These are phyloP conservation scores for Tupaia chinensis DNA, from an alignment of 2,113 vertebrate species.

Conservation along the genomic window DNA sequence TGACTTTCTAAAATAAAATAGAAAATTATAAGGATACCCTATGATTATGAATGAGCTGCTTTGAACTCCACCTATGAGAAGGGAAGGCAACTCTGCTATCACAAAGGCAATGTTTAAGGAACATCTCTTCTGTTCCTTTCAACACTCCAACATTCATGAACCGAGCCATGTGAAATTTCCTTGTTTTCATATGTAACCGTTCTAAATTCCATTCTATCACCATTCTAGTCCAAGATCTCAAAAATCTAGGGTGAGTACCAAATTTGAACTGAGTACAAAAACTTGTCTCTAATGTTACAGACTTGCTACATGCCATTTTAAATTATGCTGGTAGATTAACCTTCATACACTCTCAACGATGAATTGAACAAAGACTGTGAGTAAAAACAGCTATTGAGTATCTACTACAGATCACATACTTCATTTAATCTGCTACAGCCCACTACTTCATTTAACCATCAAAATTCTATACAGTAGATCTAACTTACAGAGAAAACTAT, in stretches of 20 bases:
- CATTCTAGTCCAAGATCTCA: not conserved
- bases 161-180: not conserved
- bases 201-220: not conserved
- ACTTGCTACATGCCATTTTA: not conserved
- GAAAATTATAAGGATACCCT: not conserved
- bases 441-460: not conserved
- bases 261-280: not conserved
- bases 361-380: not conserved
- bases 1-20: not conserved
- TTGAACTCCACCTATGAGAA: not conserved
- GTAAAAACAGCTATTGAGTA: not conserved
- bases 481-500: not conserved
- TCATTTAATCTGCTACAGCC: not conserved
- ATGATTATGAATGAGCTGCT: not conserved
- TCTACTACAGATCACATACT: not conserved
- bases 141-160: not conserved
- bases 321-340: not conserved
- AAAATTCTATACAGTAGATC: not conserved
- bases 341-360: not conserved
- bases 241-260: too few relatives aligned
- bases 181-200: not conserved
- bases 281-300: not conserved
- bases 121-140: not conserved
- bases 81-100: not conserved
- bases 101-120: not conserved